Conservation (phyloP, 2,113 vertebrate genomes). For the Myiopsitta monachus region DNA sequence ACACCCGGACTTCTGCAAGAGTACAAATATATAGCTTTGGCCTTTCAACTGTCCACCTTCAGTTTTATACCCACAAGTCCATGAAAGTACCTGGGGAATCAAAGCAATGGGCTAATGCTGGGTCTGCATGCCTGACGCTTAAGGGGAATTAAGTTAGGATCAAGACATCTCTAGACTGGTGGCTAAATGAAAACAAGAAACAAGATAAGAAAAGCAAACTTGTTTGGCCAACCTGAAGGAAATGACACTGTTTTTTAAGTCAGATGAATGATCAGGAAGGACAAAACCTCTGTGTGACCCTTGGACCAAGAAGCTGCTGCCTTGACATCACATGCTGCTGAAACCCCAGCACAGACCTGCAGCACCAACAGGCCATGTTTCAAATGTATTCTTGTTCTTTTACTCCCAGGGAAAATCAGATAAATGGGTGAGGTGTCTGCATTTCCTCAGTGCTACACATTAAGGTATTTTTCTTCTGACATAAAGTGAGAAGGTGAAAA, state of each 20-base stretch:
- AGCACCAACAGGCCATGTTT: accelerated
- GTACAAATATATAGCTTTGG: background rate
- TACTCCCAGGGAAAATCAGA: slow-evolving; percentile 39
- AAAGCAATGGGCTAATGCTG: background rate
- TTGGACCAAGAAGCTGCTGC: background rate
- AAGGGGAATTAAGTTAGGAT: background rate
- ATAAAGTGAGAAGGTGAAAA: slow-evolving; percentile 53
- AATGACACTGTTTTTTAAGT: background rate
- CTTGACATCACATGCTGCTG: background rate
- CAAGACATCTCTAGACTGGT: background rate
- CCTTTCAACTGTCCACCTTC: background rate
- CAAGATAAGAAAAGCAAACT: background rate
- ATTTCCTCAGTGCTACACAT: slow-evolving; percentile 28
- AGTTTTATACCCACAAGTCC: background rate
- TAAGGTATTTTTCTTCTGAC: slow-evolving; percentile 26
- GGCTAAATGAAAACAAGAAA: background rate
- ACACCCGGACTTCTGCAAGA: background rate
- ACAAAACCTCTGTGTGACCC: background rate
- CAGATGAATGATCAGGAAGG: background rate
- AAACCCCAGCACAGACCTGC: background rate
- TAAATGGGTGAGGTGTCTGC: slow-evolving; percentile 6
- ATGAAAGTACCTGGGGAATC: background rate
- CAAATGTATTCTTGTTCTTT: background rate
- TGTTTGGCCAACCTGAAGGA: background rate
- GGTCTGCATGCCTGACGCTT: background rate